Base-by-base conservation (phyloP, 2,797 vertebrate genomes). In the Perodicticus potto region DNA sequence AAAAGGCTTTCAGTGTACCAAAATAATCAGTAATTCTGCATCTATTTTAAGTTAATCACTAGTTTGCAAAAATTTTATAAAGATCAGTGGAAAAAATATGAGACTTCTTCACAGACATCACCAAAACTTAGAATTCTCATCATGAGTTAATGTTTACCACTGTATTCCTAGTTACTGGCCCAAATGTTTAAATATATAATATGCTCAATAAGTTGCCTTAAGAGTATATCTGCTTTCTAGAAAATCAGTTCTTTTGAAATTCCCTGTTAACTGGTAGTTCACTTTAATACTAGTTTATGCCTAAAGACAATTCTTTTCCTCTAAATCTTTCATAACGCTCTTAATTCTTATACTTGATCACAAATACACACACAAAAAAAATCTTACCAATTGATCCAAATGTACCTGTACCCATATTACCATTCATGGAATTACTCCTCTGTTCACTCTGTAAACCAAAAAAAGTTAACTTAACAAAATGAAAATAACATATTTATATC, bases 361-460 rank as follows among this genome's bases (percentile, higher is more conserved):
- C 49, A 95, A 93, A 94, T 29, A 86, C 12, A 5, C 45, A 85
- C 81, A 96, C 80, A 22, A 37, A 96, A 95, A 87, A 93, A 89
- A 86, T 98, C 99, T 99, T 98, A 99, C 99, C 99, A 98, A 99
- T 97, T 97, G 98, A 98, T 91, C 99, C 98, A 93, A 99, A 97
- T 98, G 99, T 99, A 99, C 99, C 99, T 99, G 99, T 98, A 99
- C 99, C 99, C 99, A 99, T 98, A 98, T 97, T 98, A 98, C 98
- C 99, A 78, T 99, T 99, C 27, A 99, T 98, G 97, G 99, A 99
- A 98, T 99, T 99, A 96, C 98, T 99, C 96, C 99, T 99, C 98
- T 99, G 99, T 98, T 99, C 99, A 97, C 98, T 98, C 97, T 99
- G 99, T 97, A 98, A 98, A 99, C 99, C 99, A 98, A 95, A 97